Conservation (phyloP, 1,140 invertebrate species). For the Eueides isabella region DNA sequence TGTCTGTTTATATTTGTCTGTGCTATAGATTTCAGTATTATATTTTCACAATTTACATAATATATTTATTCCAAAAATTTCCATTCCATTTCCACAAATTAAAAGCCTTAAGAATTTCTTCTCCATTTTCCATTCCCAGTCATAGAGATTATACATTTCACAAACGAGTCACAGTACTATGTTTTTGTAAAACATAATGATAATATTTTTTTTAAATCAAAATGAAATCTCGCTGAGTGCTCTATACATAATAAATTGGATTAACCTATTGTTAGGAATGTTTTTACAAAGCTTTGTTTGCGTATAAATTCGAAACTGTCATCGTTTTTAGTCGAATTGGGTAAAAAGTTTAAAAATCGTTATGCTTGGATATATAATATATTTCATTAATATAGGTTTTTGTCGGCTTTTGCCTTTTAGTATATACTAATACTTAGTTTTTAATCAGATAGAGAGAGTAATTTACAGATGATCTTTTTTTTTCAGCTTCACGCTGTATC, state of each 20-base stretch:
- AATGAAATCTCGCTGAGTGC: constrained; percentile 1
- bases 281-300: constrained; percentile 3
- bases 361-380: not conserved
- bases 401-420: too few species aligned
- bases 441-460: too few species aligned
- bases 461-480: too few species aligned
- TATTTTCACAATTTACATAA: too few species aligned
- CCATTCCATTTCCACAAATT: too few species aligned
- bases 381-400: not conserved
- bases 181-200: not conserved
- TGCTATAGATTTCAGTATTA: too few species aligned
- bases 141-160: not conserved
- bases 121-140: too few species aligned
- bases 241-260: constrained; percentile 12
- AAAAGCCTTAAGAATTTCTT: too few species aligned
- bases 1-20: too few species aligned
- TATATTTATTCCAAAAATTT: too few species aligned
- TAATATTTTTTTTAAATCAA: not conserved
- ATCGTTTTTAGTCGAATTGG: not conserved
- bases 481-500: too few species aligned
- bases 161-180: not conserved
- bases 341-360: not conserved
- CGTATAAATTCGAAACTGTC: not conserved
- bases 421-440: too few species aligned
- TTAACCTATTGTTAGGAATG: constrained; percentile 10